These are phyloP conservation scores for Paedocypris micromegethes DNA, from an alignment of 2,797 vertebrate genomes.

Conservation along the genomic window DNA sequence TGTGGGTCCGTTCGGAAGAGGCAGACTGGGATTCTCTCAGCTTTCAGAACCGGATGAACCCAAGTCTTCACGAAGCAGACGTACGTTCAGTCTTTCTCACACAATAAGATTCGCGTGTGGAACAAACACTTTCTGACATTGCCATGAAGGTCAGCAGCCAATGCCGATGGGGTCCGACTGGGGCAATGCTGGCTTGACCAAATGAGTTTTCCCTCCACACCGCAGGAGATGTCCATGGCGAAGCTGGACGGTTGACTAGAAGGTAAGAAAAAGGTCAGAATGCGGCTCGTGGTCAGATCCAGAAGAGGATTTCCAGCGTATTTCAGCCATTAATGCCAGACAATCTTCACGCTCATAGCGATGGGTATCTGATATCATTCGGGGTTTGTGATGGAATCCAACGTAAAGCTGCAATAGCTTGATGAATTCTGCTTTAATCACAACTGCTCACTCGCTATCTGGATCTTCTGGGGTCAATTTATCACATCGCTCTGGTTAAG, in stretches of 20 bases:
- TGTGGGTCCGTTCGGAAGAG: conserved; percentile 70
- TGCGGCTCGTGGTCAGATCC: not conserved
- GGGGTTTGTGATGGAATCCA: conserved; percentile 1
- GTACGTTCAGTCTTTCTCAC: conserved; percentile 22
- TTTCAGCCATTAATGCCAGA: no score
- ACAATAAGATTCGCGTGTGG: conserved; percentile 8
- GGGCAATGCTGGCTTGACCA: conserved; percentile 25
- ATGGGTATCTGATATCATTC: no score
- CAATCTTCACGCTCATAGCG: no score
- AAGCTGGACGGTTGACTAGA: not conserved
- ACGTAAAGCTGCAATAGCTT: conserved; percentile 44
- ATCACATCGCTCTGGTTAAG: no score
- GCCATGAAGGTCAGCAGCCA: conserved; percentile 55
- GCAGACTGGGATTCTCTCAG: conserved; percentile 48
- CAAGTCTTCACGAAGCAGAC: conserved; percentile 21
- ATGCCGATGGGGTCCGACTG: conserved; percentile 41
- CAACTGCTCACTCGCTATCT: conserved; percentile 57
- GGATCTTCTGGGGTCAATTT: no score
- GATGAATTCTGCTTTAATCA: conserved; percentile 51
- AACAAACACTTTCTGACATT: conserved; percentile 52
- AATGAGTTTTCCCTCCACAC: conserved; percentile 30
- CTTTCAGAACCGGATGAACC: conserved; percentile 10
- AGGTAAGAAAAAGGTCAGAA: not conserved
- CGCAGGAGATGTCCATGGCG: conserved; percentile 24
- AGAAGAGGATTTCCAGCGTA: no score